Evolutionary conservation across 2,113 vertebrate genomes (phyloP), one percentile per base, ranked within the genome.

Genomic region (Poecile atricapillus): DNA sequence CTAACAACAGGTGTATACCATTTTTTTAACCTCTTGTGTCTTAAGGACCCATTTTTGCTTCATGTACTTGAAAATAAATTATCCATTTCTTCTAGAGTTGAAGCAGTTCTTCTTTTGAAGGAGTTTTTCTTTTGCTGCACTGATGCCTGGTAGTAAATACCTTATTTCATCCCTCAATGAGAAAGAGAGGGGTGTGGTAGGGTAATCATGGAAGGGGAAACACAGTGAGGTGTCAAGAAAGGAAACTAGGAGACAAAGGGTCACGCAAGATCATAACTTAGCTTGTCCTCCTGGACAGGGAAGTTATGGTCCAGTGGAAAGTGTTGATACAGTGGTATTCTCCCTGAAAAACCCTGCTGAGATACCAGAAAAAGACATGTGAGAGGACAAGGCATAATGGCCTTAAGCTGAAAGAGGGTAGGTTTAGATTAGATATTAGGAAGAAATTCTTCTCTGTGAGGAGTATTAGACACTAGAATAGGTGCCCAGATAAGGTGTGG

Each of bases 361-460:
- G 65, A 37, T 39, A 18, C 17, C 3, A 22, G n/a, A 22, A 43
- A 47, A 62, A 25, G 7, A 31, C 0, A 0, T 27, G 11, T 25
- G 13, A 35, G 13, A 59, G n/a, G 27, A 50, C 44, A 50, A 80
- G 22, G n/a, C 0, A 0, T 25, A n/a, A 53, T 24, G 53, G 13
- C 25, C 17, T 83, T 31, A 31, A 62, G 4, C 8, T 41, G n/a
- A 62, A 76, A 41, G 30, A 35, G 11, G 6, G 7, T 21, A 35
- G 11, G 16, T 35, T 68, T 27, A 47, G 14, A 15, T 55, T 41
- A 41, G 30, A 41, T 69, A 35, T 31, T 47, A 31, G 17, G n/a
- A 55, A 47, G 35, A 76, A 62, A 76, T 31, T 35, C 25, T 35
- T 55, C 41, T 23, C 55, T 69, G 15, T 43, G 35, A 35, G 4